Percentiles rank a stretch among this genome's conserved stretches.
These are phyloP conservation scores for Melieria omissa DNA, from an alignment of 2,888 invertebrate species.

Conservation along the genomic window DNA sequence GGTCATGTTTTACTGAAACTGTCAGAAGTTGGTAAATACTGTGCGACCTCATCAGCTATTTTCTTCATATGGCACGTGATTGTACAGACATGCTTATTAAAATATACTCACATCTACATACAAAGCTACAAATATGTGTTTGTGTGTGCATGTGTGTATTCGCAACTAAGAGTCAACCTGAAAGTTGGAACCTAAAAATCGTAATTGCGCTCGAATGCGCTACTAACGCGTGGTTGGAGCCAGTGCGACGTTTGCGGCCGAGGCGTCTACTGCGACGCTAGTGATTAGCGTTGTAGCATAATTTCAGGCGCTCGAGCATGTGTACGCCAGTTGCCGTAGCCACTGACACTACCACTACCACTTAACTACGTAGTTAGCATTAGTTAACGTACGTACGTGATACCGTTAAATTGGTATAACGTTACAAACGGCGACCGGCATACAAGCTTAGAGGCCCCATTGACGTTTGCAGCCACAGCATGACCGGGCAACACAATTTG, in stretches of 20 bases:
- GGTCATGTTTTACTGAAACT: too few species aligned
- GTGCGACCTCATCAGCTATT: too few species aligned
- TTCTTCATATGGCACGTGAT: neutral
- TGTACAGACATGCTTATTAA: neutral
- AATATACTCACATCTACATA: too few species aligned
- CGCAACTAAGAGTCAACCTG: neutral
- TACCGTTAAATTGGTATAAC: conserved; percentile 63
- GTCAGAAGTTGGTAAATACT: too few species aligned
- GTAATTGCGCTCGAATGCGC: conserved; percentile 8
- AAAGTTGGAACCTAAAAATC: conserved; percentile 9
- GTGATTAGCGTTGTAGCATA: conserved; percentile 34
- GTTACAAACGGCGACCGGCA: conserved; percentile 46
- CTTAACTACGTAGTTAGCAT: conserved; percentile 64
- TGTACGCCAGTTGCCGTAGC: neutral
- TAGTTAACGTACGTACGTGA: conserved; percentile 65
- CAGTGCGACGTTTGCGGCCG: neutral
- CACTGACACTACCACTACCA: conserved; percentile 33
- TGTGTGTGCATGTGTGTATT: neutral
- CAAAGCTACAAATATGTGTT: too few species aligned
- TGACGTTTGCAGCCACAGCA: neutral
- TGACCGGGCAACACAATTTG: neutral
- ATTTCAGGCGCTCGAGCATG: conserved; percentile 26
- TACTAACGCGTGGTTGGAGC: neutral
- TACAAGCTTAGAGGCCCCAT: too few species aligned
- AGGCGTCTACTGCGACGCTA: conserved; percentile 32